Percentiles rank a stretch among this genome's conserved stretches.
These are phyloP conservation scores for Hemibagrus wyckioides DNA, from an alignment of 2,113 vertebrate genomes.

Conservation along the genomic window DNA sequence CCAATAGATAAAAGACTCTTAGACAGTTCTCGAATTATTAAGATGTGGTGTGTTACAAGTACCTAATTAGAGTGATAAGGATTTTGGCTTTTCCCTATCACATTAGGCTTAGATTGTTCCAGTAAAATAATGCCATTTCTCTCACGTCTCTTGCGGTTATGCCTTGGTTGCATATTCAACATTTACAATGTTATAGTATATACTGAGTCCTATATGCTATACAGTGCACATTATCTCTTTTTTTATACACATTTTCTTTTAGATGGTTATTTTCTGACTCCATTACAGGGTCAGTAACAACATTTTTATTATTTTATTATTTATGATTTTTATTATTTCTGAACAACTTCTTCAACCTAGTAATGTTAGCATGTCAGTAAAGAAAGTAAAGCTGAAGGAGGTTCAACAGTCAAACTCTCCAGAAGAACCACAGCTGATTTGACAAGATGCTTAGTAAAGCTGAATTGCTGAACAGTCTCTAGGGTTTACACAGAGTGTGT, in stretches of 20 bases:
- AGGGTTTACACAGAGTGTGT: no score
- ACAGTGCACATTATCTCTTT: background rate
- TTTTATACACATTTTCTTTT: background rate
- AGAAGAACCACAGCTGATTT: background rate
- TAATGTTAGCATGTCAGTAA: no score
- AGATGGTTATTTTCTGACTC: background rate
- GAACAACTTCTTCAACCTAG: no score
- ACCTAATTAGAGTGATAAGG: slow-evolving; percentile 11
- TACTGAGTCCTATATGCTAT: background rate
- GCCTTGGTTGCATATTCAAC: background rate
- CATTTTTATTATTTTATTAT: no score
- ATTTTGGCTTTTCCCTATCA: background rate
- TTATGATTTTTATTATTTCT: no score
- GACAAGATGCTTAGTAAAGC: no score
- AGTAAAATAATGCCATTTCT: background rate
- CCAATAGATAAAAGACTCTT: slow-evolving; percentile 1
- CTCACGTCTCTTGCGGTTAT: background rate
- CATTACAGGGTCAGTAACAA: background rate
- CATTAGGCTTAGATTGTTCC: background rate
- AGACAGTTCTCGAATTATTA: background rate
- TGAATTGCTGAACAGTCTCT: no score
- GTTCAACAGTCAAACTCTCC: background rate
- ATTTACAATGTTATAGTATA: background rate
- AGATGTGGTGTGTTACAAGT: background rate
- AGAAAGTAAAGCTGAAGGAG: background rate